Conservation (phyloP, 2,113 vertebrate genomes). For the Turnix velox region DNA sequence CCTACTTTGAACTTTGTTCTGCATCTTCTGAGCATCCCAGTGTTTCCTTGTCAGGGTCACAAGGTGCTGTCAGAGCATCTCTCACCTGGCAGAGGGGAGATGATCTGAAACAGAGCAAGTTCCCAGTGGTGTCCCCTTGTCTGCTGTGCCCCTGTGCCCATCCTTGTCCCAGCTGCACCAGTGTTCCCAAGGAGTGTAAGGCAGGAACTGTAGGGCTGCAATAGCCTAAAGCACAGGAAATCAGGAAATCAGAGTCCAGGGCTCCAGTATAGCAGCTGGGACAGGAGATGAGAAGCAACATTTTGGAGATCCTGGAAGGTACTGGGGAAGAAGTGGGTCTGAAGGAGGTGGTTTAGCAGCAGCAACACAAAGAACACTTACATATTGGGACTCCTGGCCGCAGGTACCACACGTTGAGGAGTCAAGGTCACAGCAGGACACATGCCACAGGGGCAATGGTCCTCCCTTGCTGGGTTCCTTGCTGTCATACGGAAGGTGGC, state of each 20-base stretch:
- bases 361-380: rapidly evolving
- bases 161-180: not conserved
- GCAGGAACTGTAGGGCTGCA: not conserved
- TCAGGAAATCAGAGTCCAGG: not conserved
- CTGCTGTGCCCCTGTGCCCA: rapidly evolving
- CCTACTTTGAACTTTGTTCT: rapidly evolving
- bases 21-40: rapidly evolving
- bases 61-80: not conserved
- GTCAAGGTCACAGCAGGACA: rapidly evolving
- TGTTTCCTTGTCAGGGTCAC: not conserved
- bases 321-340: not conserved
- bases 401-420: not conserved
- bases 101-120: rapidly evolving
- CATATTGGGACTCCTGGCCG: rapidly evolving
- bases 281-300: not conserved
- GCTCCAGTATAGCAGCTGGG: not conserved
- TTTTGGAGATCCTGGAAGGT: not conserved
- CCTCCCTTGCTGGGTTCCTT: not conserved
- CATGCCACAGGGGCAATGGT: rapidly evolving
- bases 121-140: not conserved
- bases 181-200: rapidly evolving
- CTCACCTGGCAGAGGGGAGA: not conserved
- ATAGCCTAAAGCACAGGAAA: not conserved
- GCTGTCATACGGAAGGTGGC: rapidly evolving
- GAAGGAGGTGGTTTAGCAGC: not conserved